Evolutionary conservation across 2,797 vertebrate genomes (phyloP).

Genomic region (Allobates femoralis): DNA sequence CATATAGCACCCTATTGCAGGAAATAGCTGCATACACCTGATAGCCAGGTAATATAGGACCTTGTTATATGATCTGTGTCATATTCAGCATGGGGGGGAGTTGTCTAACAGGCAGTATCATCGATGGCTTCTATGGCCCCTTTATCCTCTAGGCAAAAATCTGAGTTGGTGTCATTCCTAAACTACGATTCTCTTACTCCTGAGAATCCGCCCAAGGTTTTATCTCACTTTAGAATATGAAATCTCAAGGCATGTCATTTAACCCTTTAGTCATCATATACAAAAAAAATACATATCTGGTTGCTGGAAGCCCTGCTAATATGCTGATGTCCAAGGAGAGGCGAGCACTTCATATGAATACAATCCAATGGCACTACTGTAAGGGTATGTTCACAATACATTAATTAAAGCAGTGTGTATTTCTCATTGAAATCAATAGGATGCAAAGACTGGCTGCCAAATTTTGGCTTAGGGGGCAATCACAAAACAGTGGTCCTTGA

Average conservation of each 20-base stretch:
- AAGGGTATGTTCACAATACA: neutral
- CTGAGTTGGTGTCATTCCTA: conserved; percentile 29
- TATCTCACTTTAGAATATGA: conserved; percentile 8
- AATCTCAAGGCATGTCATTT: neutral
- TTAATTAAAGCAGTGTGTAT: no score
- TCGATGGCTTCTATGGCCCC: neutral
- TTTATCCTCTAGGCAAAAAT: conserved; percentile 31
- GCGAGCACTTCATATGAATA: neutral
- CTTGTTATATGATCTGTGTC: neutral
- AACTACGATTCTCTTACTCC: conserved; percentile 9
- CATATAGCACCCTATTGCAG: neutral
- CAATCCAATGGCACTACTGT: neutral
- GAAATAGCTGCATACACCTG: neutral
- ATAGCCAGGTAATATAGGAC: neutral
- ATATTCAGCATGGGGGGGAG: neutral
- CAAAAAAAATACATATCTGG: neutral
- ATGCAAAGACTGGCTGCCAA: no score
- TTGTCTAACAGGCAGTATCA: neutral
- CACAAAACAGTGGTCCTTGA: no score
- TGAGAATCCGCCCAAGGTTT: conserved; percentile 23
- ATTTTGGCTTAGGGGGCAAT: no score
- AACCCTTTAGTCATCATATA: neutral
- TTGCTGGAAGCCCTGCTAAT: neutral
- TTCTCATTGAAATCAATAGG: no score
- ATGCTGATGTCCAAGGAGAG: neutral